Base-by-base conservation (phyloP, 92 coral and sea anemone genomes). In the Chrysogorgia sp. region DNA sequence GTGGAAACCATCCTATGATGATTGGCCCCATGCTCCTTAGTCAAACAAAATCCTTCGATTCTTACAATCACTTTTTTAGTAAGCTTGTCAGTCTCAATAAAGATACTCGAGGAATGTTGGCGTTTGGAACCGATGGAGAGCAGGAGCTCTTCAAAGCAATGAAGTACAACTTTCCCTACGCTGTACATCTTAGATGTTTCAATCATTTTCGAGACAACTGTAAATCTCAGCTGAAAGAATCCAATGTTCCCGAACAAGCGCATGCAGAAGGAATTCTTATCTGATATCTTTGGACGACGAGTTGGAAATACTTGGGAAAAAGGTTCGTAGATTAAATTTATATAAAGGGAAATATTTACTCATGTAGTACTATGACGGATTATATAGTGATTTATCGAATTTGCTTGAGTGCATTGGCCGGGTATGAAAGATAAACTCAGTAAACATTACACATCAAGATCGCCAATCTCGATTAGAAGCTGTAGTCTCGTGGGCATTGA, bases 61-160 rank as follows among this genome's bases (percentile, higher is more conserved):
- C 87, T 32, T 88, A 80, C 63, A 84, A 88, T 53, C 62, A 79
- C 61, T 83, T 79, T 67, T 87, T 87, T 87, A 63, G 71, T 3
- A 77, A 82, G 67, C 15, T 82, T 65, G 63, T 65, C 23, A 43
- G 90, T 48, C 64, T 87, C 3, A 87, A 87, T 61, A 72, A 50
- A 20, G 65, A 58, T 34, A 72, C 81, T 7, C 59, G 58, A 23
- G 71, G 81, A 66, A 74, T 88, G 13, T 81, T 88, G 58, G 88
- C 83, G 7, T 71, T 83, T 22, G 91, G 85, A 0, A 87, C 91
- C 17, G 88, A 87, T 47, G 91, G 91, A 5, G 91, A 87, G 59
- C 86, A 87, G 35, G 59, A 87, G 23, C 85, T 88, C 7, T 77
- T 52, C 79, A 75, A 74, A 22, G 86, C 82, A 40, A 88, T 87